Base-by-base conservation (phyloP, 1,140 invertebrate species). In the Drosophila arawakana region DNA sequence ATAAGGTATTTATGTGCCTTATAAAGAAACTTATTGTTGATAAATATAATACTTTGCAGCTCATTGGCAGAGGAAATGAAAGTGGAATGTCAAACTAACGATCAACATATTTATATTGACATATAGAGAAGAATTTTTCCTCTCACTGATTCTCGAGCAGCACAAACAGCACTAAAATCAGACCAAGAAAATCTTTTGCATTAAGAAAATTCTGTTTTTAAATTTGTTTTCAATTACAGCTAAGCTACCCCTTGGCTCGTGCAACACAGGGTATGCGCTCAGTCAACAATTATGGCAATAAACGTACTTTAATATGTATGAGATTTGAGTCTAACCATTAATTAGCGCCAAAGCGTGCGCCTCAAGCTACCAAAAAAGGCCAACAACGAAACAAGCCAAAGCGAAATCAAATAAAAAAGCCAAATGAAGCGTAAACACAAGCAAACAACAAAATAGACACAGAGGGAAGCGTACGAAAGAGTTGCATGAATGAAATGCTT, bases 351-450 rank as follows among this genome's bases (percentile, higher is more conserved):
- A 62, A 75, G 63, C 73, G 60, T 67, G 43, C 59, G 73, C 66
- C 47, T 47, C 41, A 44, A 44, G 54, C 37, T 13, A 8, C 65
- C 60, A 62, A 67, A 79, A 68, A 69, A 68, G 74, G 78, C 73
- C 74, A 49, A 25, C 68, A 39, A 39, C 69, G 73, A 75, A 62
- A 62, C 80, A 69, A 84, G 84, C 68, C 73, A 80, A 80, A 61
- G 84, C 68, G 77, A 80, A 80, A 61, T 57, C 63, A 67, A 76
- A 76, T 72, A 61, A 80, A 77, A 80, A 62, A 49, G 63, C 73
- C 69, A 80, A 86, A 78, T 83, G 83, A 88, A 88, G 83, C 83
- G 83, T 88, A 76, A 86, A 81, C 82, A 85, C 80, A 47, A 50
- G 37, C 34, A 52, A 65, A 59, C 11, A 43, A 13, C 44, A 49